Conservation (phyloP, 2,888 invertebrate genomes). For the Andrena bicolor region DNA sequence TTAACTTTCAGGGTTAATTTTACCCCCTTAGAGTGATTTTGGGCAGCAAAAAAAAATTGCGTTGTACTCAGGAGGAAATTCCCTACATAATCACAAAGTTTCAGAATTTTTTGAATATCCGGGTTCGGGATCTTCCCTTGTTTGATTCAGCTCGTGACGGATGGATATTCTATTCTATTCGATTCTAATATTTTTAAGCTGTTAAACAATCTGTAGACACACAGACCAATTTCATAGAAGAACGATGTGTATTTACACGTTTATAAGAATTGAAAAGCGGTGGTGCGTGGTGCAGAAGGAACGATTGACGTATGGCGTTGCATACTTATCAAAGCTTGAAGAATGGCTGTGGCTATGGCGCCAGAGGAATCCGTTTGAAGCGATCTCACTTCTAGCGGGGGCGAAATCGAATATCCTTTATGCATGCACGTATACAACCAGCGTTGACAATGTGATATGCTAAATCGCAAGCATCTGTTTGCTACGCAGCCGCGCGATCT, state of each 20-base stretch:
- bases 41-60: too few species aligned
- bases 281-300: background rate
- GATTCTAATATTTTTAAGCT: too few species aligned
- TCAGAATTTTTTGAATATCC: too few species aligned
- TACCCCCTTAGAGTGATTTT: too few species aligned
- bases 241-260: background rate
- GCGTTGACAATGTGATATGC: conserved; percentile 60
- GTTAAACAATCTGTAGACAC: too few species aligned
- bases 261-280: background rate
- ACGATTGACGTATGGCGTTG: background rate
- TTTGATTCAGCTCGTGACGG: too few species aligned
- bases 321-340: background rate
- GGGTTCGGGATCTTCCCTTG: too few species aligned
- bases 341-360: conserved; percentile 13
- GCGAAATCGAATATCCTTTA: conserved; percentile 52
- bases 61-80: too few species aligned
- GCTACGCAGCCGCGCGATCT: conserved; percentile 35
- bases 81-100: too few species aligned
- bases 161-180: too few species aligned
- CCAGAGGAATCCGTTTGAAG: conserved; percentile 26
- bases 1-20: too few species aligned
- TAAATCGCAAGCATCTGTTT: conserved; percentile 63
- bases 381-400: conserved; percentile 36
- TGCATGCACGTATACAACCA: conserved; percentile 53
- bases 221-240: too few species aligned